phyloP scores from a whole-genome alignment of 2,888 invertebrate species.

The Apomyelois bistriatella region DNA sequence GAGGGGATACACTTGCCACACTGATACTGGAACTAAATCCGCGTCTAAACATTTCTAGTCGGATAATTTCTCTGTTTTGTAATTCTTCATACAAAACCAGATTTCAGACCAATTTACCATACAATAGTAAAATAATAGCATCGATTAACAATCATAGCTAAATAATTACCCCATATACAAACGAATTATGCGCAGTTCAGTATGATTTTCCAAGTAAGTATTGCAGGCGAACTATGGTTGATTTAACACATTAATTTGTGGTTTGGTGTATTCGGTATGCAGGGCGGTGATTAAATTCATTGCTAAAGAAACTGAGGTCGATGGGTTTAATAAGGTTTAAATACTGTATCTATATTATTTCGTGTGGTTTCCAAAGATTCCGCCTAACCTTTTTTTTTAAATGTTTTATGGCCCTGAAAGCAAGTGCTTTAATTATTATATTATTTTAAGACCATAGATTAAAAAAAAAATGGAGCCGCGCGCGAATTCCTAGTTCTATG shows the following conservation, averaged over 20 bases:
- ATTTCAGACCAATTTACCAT: background rate
- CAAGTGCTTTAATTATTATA: too few relatives aligned
- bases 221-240: background rate
- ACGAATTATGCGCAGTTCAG: background rate
- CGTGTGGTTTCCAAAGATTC: background rate
- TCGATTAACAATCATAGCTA: slow-evolving; percentile 3
- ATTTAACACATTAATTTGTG: slow-evolving; percentile 1
- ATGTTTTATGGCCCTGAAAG: too few relatives aligned
- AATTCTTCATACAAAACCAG: too few relatives aligned
- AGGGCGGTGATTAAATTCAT: slow-evolving; percentile 1
- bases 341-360: background rate
- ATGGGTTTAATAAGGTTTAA: slow-evolving; percentile 1
- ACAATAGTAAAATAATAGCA: slow-evolving; percentile 3
- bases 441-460: too few relatives aligned
- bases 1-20: too few relatives aligned
- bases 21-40: too few relatives aligned
- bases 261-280: slow-evolving; percentile 6
- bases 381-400: too few relatives aligned
- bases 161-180: slow-evolving; percentile 5
- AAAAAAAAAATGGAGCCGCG: too few relatives aligned
- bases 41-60: too few relatives aligned
- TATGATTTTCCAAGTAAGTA: background rate
- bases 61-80: too few relatives aligned
- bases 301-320: slow-evolving; percentile 10
- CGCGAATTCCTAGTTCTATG: too few relatives aligned